phyloP scores from a whole-genome alignment of 2,113 vertebrate genomes.

The Equus quagga region DNA sequence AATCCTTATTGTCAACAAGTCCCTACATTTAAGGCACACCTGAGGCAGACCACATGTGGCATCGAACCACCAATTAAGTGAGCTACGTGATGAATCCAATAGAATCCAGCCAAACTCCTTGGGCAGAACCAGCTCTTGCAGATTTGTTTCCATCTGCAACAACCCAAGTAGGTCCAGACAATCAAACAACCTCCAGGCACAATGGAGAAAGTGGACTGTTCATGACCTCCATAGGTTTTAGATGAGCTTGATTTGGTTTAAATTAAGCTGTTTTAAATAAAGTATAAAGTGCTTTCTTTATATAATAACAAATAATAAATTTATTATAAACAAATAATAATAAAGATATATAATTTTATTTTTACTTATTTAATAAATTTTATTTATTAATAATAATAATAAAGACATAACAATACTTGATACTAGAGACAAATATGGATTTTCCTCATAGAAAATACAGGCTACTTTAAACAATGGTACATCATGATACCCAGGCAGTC shows the following conservation, averaged over 20 bases:
- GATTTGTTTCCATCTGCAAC: background rate
- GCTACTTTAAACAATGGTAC: background rate
- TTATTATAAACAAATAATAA: background rate
- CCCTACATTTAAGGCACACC: background rate
- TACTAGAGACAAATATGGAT: background rate
- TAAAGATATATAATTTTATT: background rate
- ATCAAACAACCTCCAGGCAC: background rate
- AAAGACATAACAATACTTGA: background rate
- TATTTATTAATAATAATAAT: background rate
- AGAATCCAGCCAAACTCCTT: background rate
- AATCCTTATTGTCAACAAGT: background rate
- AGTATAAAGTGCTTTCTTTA: background rate
- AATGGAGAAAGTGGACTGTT: background rate
- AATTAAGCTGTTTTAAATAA: background rate
- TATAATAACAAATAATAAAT: background rate
- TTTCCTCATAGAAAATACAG: background rate
- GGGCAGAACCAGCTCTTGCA: background rate
- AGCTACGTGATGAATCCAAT: background rate
- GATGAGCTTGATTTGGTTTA: background rate
- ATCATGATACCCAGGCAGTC: background rate
- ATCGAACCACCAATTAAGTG: background rate
- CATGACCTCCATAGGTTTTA: background rate
- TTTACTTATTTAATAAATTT: background rate
- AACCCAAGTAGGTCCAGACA: background rate
- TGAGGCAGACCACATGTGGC: background rate